These are phyloP conservation scores for Mionectes macconnelli DNA, from an alignment of 2,113 vertebrate species.

Conservation along the genomic window DNA sequence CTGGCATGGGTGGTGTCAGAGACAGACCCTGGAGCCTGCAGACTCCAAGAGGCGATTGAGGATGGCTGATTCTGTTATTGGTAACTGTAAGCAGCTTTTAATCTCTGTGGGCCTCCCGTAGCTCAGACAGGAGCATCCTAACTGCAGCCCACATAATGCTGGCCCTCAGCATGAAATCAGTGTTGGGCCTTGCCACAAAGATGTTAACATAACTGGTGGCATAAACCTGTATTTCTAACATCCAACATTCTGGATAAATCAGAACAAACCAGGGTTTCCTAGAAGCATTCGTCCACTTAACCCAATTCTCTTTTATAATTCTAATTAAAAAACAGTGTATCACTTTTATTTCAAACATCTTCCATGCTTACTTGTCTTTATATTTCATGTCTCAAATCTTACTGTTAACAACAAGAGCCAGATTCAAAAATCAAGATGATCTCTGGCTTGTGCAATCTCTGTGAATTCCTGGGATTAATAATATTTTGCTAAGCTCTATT, in stretches of 20 bases:
- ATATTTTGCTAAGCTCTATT: not conserved
- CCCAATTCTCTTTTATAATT: not conserved
- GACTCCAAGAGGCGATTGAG: not conserved
- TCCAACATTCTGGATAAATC: not conserved
- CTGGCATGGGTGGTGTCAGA: not conserved
- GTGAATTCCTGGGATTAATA: not conserved
- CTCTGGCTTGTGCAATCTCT: not conserved
- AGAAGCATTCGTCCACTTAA: not conserved
- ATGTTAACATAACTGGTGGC: not conserved
- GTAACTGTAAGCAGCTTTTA: not conserved
- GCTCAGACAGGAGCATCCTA: not conserved
- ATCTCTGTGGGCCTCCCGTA: not conserved
- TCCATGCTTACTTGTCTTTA: not conserved
- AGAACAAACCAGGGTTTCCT: not conserved
- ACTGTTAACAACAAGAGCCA: not conserved
- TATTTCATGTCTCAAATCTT: not conserved
- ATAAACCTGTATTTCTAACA: not conserved
- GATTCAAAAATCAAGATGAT: not conserved
- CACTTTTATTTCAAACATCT: not conserved
- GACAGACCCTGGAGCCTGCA: not conserved
- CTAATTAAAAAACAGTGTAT: too few species aligned
- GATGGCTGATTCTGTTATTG: not conserved
- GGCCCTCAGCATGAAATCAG: not conserved
- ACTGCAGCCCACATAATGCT: not conserved
- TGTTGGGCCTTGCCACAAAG: not conserved